These are phyloP conservation scores for Neosilurus mollespiculum DNA, from an alignment of 2,797 vertebrate genomes.

Conservation along the genomic window DNA sequence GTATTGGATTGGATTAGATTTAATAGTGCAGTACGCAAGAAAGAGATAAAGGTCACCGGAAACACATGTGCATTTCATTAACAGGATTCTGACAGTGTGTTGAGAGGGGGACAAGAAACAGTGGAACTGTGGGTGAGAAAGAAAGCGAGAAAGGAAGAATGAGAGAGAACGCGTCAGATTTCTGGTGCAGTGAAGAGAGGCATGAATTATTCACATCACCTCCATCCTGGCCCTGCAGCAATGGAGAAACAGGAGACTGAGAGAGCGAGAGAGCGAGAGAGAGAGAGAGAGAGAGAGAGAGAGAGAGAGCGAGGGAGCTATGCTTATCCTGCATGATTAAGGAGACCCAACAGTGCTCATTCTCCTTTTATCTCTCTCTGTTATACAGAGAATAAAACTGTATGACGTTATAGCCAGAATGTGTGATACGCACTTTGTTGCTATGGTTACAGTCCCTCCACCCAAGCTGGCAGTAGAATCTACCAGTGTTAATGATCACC, in stretches of 20 bases:
- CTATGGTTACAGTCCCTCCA: conserved; percentile 51
- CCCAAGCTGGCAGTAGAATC: conserved; percentile 11
- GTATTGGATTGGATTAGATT: not conserved
- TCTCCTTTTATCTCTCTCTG: conserved; percentile 21
- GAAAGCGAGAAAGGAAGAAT: conserved; percentile 5
- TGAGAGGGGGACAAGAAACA: not conserved
- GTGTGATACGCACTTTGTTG: conserved; percentile 43
- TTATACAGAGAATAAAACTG: conserved; percentile 19
- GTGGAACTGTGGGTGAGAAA: not conserved
- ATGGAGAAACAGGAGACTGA: conserved; percentile 9
- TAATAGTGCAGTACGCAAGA: not conserved
- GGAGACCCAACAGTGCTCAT: not conserved
- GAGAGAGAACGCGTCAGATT: conserved; percentile 42
- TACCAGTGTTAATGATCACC: conserved; percentile 22
- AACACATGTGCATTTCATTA: not conserved
- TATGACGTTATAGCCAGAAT: conserved; percentile 32
- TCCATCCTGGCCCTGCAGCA: conserved; percentile 38
- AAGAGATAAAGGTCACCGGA: not conserved
- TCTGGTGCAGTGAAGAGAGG: conserved; percentile 53
- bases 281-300: conserved; percentile 8
- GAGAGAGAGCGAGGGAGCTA: conserved; percentile 3
- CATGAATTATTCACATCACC: conserved; percentile 60
- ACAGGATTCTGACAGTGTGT: not conserved
- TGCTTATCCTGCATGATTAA: conserved; percentile 23
- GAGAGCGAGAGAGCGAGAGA: not conserved